Conservation (phyloP, 2,888 invertebrate genomes). For the Andrena minutula region DNA sequence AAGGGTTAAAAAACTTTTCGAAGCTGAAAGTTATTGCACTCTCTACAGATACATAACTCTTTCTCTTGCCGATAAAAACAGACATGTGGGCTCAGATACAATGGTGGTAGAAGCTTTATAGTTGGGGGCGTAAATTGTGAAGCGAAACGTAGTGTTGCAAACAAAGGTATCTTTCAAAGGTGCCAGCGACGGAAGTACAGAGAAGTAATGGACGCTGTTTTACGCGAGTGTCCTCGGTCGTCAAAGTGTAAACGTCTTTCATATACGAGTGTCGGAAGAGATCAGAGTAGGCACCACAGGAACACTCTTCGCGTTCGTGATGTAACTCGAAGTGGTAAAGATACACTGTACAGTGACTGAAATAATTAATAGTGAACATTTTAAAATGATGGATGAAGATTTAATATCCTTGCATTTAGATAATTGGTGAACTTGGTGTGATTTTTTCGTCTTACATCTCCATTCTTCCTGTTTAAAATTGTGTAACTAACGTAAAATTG, state of each 20-base stretch:
- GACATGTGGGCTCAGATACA: constrained; percentile 27
- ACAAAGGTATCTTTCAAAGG: constrained; percentile 57
- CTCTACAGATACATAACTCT: not conserved
- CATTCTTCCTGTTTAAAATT: not conserved
- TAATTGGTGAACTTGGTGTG: constrained; percentile 13
- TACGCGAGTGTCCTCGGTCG: constrained; percentile 30
- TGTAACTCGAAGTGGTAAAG: constrained; percentile 52
- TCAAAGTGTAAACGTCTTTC: constrained; percentile 53
- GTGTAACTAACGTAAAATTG: not conserved
- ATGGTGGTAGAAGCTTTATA: constrained; percentile 11
- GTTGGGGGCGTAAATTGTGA: constrained; percentile 24
- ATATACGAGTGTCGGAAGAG: constrained; percentile 8
- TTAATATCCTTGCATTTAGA: constrained; percentile 3
- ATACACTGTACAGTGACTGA: constrained; percentile 7
- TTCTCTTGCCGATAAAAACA: constrained; percentile 16
- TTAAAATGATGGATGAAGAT: constrained; percentile 31
- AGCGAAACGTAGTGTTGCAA: constrained; percentile 18
- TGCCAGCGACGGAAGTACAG: constrained; percentile 40
- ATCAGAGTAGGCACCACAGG: not conserved
- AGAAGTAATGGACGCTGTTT: constrained; percentile 51
- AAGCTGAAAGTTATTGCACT: not conserved
- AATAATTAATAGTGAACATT: constrained; percentile 42
- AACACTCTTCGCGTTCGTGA: constrained; percentile 24
- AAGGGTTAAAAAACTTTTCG: not conserved
- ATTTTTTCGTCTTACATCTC: not conserved